A percentile compares a stretch with the other conserved stretches of the same genome.
Evolutionary conservation across 2,113 vertebrate species (phyloP).

Genomic region (Nerophis ophidion): DNA sequence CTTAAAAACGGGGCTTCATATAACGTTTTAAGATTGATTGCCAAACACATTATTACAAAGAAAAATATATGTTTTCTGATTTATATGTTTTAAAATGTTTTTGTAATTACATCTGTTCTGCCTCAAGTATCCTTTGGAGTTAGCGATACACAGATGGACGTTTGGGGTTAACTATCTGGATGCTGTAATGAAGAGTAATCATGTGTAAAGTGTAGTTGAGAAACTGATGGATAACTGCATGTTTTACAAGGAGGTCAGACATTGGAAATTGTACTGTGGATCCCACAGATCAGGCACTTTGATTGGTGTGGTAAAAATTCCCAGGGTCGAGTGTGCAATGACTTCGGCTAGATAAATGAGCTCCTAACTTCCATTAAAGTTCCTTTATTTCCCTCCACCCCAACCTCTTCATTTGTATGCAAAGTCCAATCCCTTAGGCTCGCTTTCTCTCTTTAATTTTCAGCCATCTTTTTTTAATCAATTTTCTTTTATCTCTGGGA

Average conservation of each 20-base stretch:
- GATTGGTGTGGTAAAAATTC: constrained; percentile 64
- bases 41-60: too few species aligned
- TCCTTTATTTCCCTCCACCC: constrained; percentile 44
- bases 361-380: constrained; percentile 66
- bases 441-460: constrained; percentile 71
- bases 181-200: constrained; percentile 64
- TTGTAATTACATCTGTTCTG: constrained; percentile 16
- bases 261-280: constrained; percentile 51
- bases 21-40: not conserved
- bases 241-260: constrained; percentile 63
- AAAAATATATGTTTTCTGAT: too few species aligned
- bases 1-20: too few species aligned
- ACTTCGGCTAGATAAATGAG: constrained; percentile 68
- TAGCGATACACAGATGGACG: constrained; percentile 25
- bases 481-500: constrained; percentile 76
- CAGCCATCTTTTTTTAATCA: constrained; percentile 76
- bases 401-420: constrained; percentile 69
- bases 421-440: constrained; percentile 68
- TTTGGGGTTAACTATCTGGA: constrained; percentile 43
- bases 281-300: constrained; percentile 54
- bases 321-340: constrained; percentile 48
- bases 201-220: constrained; percentile 60
- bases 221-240: constrained; percentile 66
- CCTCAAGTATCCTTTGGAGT: constrained; percentile 24
- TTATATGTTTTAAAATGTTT: too few species aligned